A percentile compares a stretch with the other conserved stretches of the same genome.
Evolutionary conservation across 2,797 vertebrate species (phyloP).

Genomic region (Lacerta bilineata): DNA sequence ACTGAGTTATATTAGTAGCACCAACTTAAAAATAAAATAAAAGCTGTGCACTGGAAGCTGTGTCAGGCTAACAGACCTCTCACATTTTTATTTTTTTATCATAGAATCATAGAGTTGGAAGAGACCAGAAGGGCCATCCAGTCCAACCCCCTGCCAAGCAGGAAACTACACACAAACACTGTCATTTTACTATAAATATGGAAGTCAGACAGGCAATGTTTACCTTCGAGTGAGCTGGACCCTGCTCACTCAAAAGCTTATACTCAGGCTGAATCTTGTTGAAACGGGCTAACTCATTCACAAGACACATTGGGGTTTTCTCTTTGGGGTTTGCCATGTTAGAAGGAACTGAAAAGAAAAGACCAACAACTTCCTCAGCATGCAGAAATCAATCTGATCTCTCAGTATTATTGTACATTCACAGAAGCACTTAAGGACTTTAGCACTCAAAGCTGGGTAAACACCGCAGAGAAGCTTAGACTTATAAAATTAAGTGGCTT

Average conservation of each 20-base stretch:
- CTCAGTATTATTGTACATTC: background rate
- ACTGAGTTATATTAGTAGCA: background rate
- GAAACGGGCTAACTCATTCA: constrained; percentile 99
- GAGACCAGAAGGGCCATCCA: too few relatives aligned
- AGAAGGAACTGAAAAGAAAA: constrained; percentile 85
- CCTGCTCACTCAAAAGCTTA: constrained; percentile 95
- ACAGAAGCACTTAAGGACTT: constrained; percentile 7
- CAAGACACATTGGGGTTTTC: constrained; percentile 98
- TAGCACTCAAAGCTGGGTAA: constrained; percentile 25
- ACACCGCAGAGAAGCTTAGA: background rate
- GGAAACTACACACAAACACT: background rate
- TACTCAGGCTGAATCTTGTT: constrained; percentile 96
- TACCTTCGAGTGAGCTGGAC: constrained; percentile 96
- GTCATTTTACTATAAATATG: background rate
- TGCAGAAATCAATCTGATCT: constrained; percentile 31
- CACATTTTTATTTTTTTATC: background rate
- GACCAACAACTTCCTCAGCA: constrained; percentile 46
- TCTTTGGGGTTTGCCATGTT: constrained; percentile 99
- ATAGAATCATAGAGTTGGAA: too few relatives aligned
- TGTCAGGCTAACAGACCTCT: background rate
- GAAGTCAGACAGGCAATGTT: constrained; percentile 33
- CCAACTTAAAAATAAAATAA: background rate
- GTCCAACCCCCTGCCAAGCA: too few relatives aligned
- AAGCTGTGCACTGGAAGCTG: too few relatives aligned
- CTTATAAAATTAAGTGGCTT: background rate